Evolutionary conservation across 2,113 vertebrate genomes (phyloP).

Genomic region (Hyperopisus bebe): DNA sequence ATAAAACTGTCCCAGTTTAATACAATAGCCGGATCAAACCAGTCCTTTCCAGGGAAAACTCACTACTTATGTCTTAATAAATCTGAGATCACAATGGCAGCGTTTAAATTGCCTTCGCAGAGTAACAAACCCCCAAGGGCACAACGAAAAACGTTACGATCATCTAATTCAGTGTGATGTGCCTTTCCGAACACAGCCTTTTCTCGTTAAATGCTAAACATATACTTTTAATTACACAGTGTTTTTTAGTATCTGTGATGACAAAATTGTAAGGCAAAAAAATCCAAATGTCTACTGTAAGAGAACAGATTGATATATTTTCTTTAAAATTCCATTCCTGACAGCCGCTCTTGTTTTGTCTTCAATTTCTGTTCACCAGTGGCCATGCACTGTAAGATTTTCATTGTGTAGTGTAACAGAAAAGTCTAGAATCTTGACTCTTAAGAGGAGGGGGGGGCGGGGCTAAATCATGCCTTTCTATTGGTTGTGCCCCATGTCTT

Average conservation of each 20-base stretch:
- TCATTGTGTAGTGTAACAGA: not conserved
- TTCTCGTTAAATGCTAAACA: not conserved
- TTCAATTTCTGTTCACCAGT: not conserved
- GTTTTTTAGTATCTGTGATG: not conserved
- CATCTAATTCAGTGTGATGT: not conserved
- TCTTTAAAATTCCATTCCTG: not conserved
- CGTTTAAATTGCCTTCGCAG: not conserved
- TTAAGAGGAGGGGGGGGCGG: not conserved
- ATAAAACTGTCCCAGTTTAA: not conserved
- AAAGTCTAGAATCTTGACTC: not conserved
- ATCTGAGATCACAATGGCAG: not conserved
- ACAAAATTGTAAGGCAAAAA: not conserved
- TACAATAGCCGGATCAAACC: not conserved
- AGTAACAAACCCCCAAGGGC: not conserved
- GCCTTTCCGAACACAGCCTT: not conserved
- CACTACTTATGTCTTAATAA: not conserved
- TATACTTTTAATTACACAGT: not conserved
- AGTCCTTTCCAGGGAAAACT: not conserved
- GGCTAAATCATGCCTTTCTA: not conserved
- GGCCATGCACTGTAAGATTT: not conserved
- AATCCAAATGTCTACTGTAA: not conserved
- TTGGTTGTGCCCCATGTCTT: not conserved
- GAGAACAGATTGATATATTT: not conserved
- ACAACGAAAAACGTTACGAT: not conserved
- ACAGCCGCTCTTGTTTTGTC: not conserved